Evolutionary conservation across 2,888 invertebrate species (phyloP).

Genomic region (Sarcophaga rosellei): DNA sequence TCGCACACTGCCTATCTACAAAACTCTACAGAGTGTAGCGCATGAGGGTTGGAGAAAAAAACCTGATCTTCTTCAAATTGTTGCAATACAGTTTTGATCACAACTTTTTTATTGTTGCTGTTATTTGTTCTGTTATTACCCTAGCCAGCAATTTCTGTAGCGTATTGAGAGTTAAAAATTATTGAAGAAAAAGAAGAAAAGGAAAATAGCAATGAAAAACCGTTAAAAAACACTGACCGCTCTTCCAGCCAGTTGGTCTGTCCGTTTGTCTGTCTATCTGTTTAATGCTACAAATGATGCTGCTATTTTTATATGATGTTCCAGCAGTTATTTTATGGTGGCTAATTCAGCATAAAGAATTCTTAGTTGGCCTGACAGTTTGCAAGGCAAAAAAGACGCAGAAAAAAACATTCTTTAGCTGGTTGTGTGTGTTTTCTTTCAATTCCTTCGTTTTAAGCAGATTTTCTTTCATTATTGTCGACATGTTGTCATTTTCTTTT

Average conservation of each 20-base stretch:
- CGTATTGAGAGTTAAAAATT: conserved; percentile 34
- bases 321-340: conserved; percentile 15
- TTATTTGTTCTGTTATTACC: background rate
- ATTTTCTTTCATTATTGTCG: conserved; percentile 69
- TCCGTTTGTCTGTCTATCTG: background rate
- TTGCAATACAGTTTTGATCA: conserved; percentile 57
- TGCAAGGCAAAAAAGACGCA: background rate
- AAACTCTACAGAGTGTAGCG: background rate
- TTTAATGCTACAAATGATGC: conserved; percentile 9
- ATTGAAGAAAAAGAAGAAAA: background rate
- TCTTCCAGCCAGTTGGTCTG: background rate
- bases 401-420: conserved; percentile 32
- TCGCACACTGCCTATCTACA: background rate
- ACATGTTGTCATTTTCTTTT: conserved; percentile 69
- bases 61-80: conserved; percentile 62
- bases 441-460: conserved; percentile 55
- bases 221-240: conserved; percentile 56
- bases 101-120: conserved; percentile 24
- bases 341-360: conserved; percentile 48
- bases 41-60: background rate
- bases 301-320: conserved; percentile 20
- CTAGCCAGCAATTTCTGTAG: conserved; percentile 24
- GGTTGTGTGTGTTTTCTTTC: conserved; percentile 28
- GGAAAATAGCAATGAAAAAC: conserved; percentile 51
- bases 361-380: conserved; percentile 59